These are phyloP conservation scores for Ypsolopha sequella DNA, from an alignment of 2,888 invertebrate species.

Conservation along the genomic window DNA sequence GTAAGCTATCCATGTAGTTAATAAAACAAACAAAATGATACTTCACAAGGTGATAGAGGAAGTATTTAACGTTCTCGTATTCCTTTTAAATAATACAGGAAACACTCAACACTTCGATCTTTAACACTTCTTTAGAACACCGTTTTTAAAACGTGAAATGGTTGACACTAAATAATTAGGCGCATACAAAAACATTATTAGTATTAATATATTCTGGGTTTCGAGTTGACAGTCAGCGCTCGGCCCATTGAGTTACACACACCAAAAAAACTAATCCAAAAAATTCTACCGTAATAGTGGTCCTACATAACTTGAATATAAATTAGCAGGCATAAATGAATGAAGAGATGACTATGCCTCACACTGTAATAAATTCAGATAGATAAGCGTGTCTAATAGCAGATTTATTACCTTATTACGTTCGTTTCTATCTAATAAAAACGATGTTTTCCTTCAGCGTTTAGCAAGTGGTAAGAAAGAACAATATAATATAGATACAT, in stretches of 20 bases:
- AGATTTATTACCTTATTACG: conserved; percentile 45
- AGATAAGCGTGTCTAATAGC: conserved; percentile 44
- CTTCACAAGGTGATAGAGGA: too few relatives aligned
- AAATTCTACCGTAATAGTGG: conserved; percentile 32
- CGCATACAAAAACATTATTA: conserved; percentile 36
- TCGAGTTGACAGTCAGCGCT: conserved; percentile 28
- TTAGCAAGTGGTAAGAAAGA: too few relatives aligned
- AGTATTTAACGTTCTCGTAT: background rate
- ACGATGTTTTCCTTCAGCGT: too few relatives aligned
- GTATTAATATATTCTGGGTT: conserved; percentile 52
- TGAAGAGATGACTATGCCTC: conserved; percentile 16
- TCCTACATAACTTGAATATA: conserved; percentile 48
- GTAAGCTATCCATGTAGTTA: too few relatives aligned
- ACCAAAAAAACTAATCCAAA: conserved; percentile 30
- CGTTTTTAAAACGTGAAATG: conserved; percentile 14
- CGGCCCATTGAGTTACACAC: conserved; percentile 26
- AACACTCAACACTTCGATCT: conserved; percentile 10
- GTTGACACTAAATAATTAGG: conserved; percentile 28
- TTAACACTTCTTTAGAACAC: background rate
- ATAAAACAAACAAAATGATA: too few relatives aligned
- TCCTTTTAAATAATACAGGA: conserved; percentile 17
- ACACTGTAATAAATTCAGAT: conserved; percentile 27
- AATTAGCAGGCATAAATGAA: conserved; percentile 35
- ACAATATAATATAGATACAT: too few relatives aligned
- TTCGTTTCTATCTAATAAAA: conserved; percentile 21